These are phyloP conservation scores for Therioaphis trifolii DNA, from an alignment of 2,888 invertebrate species.

Conservation along the genomic window DNA sequence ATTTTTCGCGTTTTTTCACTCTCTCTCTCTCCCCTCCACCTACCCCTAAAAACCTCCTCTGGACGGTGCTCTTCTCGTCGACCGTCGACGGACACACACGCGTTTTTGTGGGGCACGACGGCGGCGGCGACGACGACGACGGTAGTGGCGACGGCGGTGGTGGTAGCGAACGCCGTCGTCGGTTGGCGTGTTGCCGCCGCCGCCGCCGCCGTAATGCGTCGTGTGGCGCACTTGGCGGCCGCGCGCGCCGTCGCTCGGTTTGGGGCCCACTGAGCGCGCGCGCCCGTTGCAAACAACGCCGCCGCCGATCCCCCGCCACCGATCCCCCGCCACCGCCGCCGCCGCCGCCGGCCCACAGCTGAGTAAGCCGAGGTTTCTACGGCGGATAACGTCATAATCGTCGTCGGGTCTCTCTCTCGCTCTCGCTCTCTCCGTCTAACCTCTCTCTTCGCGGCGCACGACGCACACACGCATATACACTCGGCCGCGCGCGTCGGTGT, in stretches of 20 bases:
- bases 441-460: neutral
- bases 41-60: no score
- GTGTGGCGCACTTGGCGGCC: constrained; percentile 56
- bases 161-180: neutral
- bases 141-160: neutral
- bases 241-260: constrained; percentile 51
- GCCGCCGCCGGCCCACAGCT: constrained; percentile 56
- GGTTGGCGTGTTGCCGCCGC: constrained; percentile 53
- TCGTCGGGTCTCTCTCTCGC: constrained; percentile 29
- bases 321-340: constrained; percentile 11
- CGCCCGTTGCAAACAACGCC: constrained; percentile 59
- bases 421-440: neutral
- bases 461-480: neutral
- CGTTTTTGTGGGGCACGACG: constrained; percentile 8
- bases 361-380: constrained; percentile 60
- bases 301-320: constrained; percentile 30
- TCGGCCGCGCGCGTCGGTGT: no score
- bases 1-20: no score
- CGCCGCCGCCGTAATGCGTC: neutral
- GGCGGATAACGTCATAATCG: constrained; percentile 57
- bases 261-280: constrained; percentile 61
- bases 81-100: neutral
- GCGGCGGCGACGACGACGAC: constrained; percentile 1
- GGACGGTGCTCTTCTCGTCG: no score
- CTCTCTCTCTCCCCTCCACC: no score